phyloP scores from a whole-genome alignment of 2,797 vertebrate species.

The Chrosomus eos region DNA sequence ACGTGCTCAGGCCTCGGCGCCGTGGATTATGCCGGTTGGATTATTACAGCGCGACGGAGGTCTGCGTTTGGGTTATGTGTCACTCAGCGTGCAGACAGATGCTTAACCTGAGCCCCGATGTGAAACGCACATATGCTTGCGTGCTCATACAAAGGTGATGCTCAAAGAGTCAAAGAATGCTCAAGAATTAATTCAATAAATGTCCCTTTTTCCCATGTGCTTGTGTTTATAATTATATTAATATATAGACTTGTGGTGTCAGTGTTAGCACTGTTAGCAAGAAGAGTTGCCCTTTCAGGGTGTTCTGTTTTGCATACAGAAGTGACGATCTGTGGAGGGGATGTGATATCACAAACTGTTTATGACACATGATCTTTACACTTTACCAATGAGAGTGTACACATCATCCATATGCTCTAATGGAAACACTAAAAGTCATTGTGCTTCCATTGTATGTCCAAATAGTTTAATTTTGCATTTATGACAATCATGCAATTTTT shows the following conservation, averaged over 20 bases:
- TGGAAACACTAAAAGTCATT: constrained; percentile 1
- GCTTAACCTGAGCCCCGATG: constrained; percentile 17
- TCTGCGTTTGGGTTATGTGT: constrained; percentile 34
- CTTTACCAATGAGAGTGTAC: constrained; percentile 32
- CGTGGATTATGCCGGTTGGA: constrained; percentile 59
- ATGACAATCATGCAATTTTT: neutral
- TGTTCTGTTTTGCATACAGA: neutral
- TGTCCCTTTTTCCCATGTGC: neutral
- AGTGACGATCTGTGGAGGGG: constrained; percentile 19
- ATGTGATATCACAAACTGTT: constrained; percentile 47
- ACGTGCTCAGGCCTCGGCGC: constrained; percentile 48
- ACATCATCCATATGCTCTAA: constrained; percentile 16
- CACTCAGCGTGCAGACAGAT: constrained; percentile 28
- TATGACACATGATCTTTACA: constrained; percentile 41
- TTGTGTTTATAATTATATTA: neutral
- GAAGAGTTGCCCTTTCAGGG: neutral
- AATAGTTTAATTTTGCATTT: neutral
- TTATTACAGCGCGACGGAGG: constrained; percentile 54
- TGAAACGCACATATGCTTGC: constrained; percentile 3
- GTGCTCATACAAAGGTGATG: neutral
- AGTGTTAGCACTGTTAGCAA: neutral
- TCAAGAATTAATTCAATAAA: neutral
- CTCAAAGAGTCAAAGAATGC: neutral
- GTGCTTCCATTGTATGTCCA: constrained; percentile 4
- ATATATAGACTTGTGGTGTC: neutral